phyloP scores from a whole-genome alignment of 2,888 invertebrate species.

The Melitaea athalia region DNA sequence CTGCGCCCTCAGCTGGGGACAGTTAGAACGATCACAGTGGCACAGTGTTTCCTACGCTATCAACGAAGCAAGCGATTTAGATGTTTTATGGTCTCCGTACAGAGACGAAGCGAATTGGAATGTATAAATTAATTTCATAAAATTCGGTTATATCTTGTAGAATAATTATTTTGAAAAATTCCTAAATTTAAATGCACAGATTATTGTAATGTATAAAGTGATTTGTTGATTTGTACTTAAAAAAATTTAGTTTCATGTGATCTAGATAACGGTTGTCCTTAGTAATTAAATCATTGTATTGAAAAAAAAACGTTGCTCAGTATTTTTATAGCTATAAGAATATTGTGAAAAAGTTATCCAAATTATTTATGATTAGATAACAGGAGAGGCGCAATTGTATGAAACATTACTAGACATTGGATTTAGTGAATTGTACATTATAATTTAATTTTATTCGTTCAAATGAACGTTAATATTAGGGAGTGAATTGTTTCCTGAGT shows the following conservation, averaged over 20 bases:
- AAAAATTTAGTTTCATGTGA: slow-evolving; percentile 57
- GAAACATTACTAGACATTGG: slow-evolving; percentile 57
- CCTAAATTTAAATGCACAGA: slow-evolving; percentile 65
- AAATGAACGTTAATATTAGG: slow-evolving; percentile 18
- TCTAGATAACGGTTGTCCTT: slow-evolving; percentile 57
- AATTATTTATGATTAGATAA: slow-evolving; percentile 67
- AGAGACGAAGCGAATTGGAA: background rate
- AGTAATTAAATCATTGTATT: slow-evolving; percentile 63
- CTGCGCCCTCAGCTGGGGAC: slow-evolving; percentile 57
- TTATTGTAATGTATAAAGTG: slow-evolving; percentile 61
- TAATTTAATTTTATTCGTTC: slow-evolving; percentile 32
- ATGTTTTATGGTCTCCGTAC: slow-evolving; percentile 16
- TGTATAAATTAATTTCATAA: slow-evolving; percentile 49
- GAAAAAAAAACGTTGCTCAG: slow-evolving; percentile 72
- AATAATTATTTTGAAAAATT: slow-evolving; percentile 56
- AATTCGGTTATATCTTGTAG: slow-evolving; percentile 63
- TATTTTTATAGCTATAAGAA: slow-evolving; percentile 79
- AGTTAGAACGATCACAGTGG: slow-evolving; percentile 60
- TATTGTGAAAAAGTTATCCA: slow-evolving; percentile 64
- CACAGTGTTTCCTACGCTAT: slow-evolving; percentile 62
- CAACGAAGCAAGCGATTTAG: slow-evolving; percentile 44
- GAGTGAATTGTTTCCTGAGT: slow-evolving; percentile 29
- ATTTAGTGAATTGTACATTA: slow-evolving; percentile 59
- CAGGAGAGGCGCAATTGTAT: slow-evolving; percentile 57
- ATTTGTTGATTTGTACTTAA: slow-evolving; percentile 59